phyloP scores from a whole-genome alignment of 2,113 vertebrate species.

The Gila orcuttii region DNA sequence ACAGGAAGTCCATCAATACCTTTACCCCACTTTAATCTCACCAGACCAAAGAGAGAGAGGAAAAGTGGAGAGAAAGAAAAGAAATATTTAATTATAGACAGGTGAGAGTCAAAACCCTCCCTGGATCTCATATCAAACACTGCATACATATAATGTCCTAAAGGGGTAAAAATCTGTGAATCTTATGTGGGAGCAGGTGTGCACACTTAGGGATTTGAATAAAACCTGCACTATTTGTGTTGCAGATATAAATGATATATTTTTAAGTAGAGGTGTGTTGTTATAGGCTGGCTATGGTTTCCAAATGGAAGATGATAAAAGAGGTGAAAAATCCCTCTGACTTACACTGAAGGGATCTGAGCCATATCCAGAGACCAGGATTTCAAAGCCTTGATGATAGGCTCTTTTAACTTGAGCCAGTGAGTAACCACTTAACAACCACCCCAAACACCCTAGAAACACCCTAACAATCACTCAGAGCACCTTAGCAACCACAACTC shows the following conservation, averaged over 20 bases:
- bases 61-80: neutral
- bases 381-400: neutral
- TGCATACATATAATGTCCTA: neutral
- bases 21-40: constrained; percentile 47
- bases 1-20: constrained; percentile 55
- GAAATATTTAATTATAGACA: neutral
- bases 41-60: constrained; percentile 10
- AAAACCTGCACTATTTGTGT: neutral
- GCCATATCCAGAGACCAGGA: neutral
- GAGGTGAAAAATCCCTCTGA: constrained; percentile 4
- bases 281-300: neutral
- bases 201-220: too few relatives aligned
- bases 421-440: neutral
- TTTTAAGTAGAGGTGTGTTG: neutral
- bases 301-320: constrained; percentile 14
- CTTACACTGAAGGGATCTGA: neutral
- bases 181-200: neutral
- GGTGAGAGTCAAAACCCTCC: neutral
- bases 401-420: constrained; percentile 15
- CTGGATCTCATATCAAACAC: constrained; percentile 3
- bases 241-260: neutral
- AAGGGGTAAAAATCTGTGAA: neutral
- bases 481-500: neutral
- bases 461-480: neutral
- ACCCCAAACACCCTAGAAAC: neutral